Base-by-base conservation (phyloP, 1,140 invertebrate species). In the Drosophila kikkawai region DNA sequence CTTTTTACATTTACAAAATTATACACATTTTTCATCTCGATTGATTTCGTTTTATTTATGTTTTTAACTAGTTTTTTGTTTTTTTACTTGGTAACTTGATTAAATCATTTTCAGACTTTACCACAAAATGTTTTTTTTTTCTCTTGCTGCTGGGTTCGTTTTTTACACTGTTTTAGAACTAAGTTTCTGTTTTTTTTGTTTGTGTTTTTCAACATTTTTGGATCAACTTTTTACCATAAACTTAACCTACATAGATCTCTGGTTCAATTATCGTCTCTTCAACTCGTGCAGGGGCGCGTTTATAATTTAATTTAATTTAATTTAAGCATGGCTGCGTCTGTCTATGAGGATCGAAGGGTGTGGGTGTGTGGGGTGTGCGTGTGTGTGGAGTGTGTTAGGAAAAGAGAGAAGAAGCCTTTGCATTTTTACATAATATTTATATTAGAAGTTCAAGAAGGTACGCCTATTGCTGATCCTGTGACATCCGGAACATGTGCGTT, bases 51-150 rank as follows among this genome's bases (percentile, higher is more conserved):
- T 50, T 50, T 48, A 26, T 67, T 80, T 58, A n/a, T 55, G 55
- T 71, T 65, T 77, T 73, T 82, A 77, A 71, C 73, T 81, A 77
- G 39, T 63, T 68, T 71, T 47, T 12, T 36, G 4, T 34, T 51
- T 36, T 34, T 55, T 55, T 90, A 91, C 63, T 91, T 91, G 80
- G 82, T 91, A 84, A 77, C 73, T 88, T 87, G 87, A 91, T 91
- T 91, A 84, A 84, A 92, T 92, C 86, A 87, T 91, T 85, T 76
- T 92, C 91, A 92, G 91, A 92, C 91, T 92, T 92, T 83, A 91
- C 82, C 79, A 81, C 64, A 87, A 78, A 71, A 50, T 55, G 56
- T 76, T 57, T 68, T 70, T 26, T 70, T 69, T 79, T 66, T 57
- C 53, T 57, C 58, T 15, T 67, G 37, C 44, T 65, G 60, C 39